These are phyloP conservation scores for Actinemys pallida DNA, from an alignment of 2,113 vertebrate species.

Conservation along the genomic window DNA sequence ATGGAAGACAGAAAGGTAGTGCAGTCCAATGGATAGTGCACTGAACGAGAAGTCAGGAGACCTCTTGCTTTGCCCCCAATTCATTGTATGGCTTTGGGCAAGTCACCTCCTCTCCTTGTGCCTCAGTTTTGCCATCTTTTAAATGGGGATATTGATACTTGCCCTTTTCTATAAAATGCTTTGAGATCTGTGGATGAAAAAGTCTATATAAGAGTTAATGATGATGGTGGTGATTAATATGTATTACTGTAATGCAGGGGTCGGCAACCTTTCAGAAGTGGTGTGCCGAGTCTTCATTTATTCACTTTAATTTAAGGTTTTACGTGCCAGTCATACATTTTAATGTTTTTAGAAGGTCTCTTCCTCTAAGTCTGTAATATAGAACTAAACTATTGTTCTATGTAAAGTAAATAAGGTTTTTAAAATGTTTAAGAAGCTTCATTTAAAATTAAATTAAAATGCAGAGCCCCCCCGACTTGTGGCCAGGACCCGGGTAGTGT, in stretches of 20 bases:
- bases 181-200: not conserved
- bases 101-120: rapidly evolving
- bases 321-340: no score
- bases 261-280: no score
- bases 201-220: not conserved
- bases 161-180: not conserved
- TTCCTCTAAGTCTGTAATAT: no score
- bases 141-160: not conserved
- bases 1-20: not conserved
- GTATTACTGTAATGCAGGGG: not conserved
- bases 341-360: no score
- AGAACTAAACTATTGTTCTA: no score
- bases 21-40: rapidly evolving
- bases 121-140: not conserved
- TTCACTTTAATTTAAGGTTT: no score
- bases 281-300: no score
- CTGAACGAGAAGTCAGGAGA: rapidly evolving
- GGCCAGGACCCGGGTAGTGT: no score
- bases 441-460: no score
- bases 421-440: no score
- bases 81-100: not conserved
- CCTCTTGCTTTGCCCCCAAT: not conserved
- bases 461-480: no score
- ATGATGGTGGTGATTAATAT: not conserved
- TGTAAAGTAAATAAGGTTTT: no score